Conservation (phyloP, 2,797 vertebrate species). For the Stomatorhinus walkeri region DNA sequence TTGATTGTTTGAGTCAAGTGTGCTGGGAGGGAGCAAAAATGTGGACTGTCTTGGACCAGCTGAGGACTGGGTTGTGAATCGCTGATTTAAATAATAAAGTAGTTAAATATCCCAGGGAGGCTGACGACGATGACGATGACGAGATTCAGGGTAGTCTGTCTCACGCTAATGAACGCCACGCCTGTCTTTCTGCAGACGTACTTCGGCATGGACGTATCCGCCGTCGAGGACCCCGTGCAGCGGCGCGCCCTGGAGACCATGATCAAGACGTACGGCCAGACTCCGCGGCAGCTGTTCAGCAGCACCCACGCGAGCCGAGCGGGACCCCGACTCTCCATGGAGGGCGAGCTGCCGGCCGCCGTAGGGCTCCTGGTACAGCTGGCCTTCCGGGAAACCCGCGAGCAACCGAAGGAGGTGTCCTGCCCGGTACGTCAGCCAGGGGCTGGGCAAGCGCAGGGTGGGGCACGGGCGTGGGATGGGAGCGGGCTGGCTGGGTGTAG, state of each 20-base stretch:
- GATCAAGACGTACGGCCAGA: conserved; percentile 98
- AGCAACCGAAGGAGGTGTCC: conserved; percentile 73
- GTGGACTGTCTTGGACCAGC: background rate
- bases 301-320: conserved; percentile 73
- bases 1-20: background rate
- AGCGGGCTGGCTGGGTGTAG: background rate
- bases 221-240: conserved; percentile 95
- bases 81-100: background rate
- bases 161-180: background rate
- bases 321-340: conserved; percentile 74
- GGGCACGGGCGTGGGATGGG: background rate
- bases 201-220: conserved; percentile 97
- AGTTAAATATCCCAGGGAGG: background rate
- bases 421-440: conserved; percentile 66
- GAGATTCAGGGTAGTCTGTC: background rate
- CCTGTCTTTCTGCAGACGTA: conserved; percentile 69
- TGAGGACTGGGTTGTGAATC: background rate
- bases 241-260: conserved; percentile 93
- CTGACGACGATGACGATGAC: background rate
- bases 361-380: conserved; percentile 95
- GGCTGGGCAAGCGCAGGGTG: background rate
- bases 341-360: conserved; percentile 90
- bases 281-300: conserved; percentile 87
- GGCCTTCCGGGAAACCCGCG: conserved; percentile 87
- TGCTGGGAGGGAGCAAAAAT: background rate